Percentiles rank a stretch among this genome's conserved stretches.
Evolutionary conservation across 2,113 vertebrate genomes (phyloP).

Genomic region (Fulmarus glacialis): DNA sequence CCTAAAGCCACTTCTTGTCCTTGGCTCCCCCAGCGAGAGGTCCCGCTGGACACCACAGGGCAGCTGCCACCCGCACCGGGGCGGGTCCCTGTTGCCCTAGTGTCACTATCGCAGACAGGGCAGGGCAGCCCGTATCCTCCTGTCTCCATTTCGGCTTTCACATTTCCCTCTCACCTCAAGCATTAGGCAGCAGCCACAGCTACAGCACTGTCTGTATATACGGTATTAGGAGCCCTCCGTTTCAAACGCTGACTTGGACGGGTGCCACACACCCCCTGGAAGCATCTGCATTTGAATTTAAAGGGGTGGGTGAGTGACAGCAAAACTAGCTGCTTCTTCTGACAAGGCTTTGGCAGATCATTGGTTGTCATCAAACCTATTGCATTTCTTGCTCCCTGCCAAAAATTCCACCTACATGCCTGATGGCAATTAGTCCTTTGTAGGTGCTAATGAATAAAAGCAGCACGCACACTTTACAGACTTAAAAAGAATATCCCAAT

Average conservation of each 20-base stretch:
- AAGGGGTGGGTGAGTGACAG: conserved; percentile 83
- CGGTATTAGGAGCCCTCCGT: conserved; percentile 52
- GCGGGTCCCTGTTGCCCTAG: neutral
- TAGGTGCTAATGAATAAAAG: conserved; percentile 84
- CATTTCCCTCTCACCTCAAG: neutral
- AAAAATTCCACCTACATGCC: conserved; percentile 84
- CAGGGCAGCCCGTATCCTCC: neutral
- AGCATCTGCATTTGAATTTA: conserved; percentile 84
- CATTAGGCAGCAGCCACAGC: neutral
- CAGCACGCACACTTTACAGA: conserved; percentile 67
- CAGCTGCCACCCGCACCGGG: neutral
- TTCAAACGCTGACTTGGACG: conserved; percentile 66
- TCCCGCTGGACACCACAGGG: neutral
- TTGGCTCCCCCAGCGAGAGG: neutral
- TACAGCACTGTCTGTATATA: conserved; percentile 11
- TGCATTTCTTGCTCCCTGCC: conserved; percentile 79
- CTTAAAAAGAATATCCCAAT: conserved; percentile 74
- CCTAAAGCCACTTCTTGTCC: neutral
- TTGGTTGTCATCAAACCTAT: conserved; percentile 83
- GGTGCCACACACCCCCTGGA: conserved; percentile 69
- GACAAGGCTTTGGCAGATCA: conserved; percentile 83
- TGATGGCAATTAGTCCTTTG: conserved; percentile 84
- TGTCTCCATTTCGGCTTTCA: neutral
- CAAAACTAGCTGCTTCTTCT: conserved; percentile 75
- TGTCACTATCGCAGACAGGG: neutral